phyloP scores from a whole-genome alignment of 1,140 invertebrate species.

The Daktulosphaira vitifoliae region DNA sequence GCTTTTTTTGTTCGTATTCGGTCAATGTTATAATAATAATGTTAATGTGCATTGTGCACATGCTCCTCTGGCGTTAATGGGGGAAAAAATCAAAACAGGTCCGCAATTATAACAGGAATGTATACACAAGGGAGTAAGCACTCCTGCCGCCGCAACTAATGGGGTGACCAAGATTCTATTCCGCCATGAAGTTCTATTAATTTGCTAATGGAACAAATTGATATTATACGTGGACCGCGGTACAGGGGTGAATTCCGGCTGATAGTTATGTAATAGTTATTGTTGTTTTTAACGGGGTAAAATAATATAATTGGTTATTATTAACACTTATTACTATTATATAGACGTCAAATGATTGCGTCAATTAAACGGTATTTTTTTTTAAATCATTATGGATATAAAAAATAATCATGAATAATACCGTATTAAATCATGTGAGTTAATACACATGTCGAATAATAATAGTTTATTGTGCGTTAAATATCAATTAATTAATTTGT shows the following conservation, averaged over 20 bases:
- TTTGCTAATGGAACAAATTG: slow-evolving; percentile 30
- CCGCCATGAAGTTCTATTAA: background rate
- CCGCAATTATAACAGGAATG: slow-evolving; percentile 2
- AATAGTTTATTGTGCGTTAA: too few species aligned
- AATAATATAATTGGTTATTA: slow-evolving; percentile 39
- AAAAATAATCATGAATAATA: too few species aligned
- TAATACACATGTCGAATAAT: too few species aligned
- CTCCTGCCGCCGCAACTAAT: background rate
- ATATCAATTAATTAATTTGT: too few species aligned
- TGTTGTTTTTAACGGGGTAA: background rate
- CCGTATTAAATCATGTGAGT: too few species aligned
- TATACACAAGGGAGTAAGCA: too few species aligned
- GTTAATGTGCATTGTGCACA: background rate
- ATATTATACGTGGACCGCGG: background rate
- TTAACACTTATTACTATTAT: too few species aligned
- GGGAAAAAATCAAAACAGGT: slow-evolving; percentile 10
- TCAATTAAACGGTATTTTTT: too few species aligned
- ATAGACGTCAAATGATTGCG: too few species aligned
- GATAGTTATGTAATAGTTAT: background rate
- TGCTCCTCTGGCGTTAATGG: background rate
- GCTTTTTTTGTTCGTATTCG: too few species aligned
- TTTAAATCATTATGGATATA: too few species aligned
- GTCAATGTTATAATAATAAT: background rate
- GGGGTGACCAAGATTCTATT: slow-evolving; percentile 1
- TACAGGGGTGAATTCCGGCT: background rate